A percentile compares a stretch with the other conserved stretches of the same genome.
phyloP scores from a whole-genome alignment of 2,888 invertebrate genomes.

The Branchipolynoe longqiensis region DNA sequence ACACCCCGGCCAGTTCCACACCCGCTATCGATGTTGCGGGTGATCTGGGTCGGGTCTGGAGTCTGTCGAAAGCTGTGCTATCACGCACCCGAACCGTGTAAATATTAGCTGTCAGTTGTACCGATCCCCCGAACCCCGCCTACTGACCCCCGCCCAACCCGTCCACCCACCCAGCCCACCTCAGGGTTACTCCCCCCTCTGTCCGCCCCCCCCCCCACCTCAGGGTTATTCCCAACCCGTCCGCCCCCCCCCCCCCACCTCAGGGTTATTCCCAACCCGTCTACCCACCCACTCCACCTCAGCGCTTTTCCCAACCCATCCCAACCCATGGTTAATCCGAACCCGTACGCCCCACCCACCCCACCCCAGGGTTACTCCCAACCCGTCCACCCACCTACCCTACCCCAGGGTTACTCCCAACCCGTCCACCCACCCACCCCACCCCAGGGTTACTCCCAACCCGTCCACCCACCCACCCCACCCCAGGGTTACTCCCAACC shows the following conservation, averaged over 20 bases:
- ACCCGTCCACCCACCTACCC: too few relatives aligned
- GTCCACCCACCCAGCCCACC: neutral
- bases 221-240: neutral
- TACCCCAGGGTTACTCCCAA: too few relatives aligned
- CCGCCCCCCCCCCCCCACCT: neutral
- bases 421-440: too few relatives aligned
- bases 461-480: too few relatives aligned
- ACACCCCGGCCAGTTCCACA: neutral
- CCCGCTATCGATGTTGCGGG: too few relatives aligned
- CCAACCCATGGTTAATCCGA: too few relatives aligned
- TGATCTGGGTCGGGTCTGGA: slow-evolving; percentile 38
- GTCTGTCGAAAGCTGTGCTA: slow-evolving; percentile 29
- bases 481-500: too few relatives aligned
- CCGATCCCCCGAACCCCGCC: neutral
- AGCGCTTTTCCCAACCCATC: neutral
- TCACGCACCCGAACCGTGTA: slow-evolving; percentile 20
- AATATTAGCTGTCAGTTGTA: slow-evolving; percentile 33
- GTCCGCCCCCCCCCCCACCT: neutral
- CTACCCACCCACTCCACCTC: neutral
- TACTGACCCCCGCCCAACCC: neutral
- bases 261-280: neutral
- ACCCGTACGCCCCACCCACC: too few relatives aligned
- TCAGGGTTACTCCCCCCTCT: neutral
- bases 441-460: too few relatives aligned
- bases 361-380: too few relatives aligned